phyloP scores from a whole-genome alignment of 2,888 invertebrate species.

The Hydroisotoma schaefferi region DNA sequence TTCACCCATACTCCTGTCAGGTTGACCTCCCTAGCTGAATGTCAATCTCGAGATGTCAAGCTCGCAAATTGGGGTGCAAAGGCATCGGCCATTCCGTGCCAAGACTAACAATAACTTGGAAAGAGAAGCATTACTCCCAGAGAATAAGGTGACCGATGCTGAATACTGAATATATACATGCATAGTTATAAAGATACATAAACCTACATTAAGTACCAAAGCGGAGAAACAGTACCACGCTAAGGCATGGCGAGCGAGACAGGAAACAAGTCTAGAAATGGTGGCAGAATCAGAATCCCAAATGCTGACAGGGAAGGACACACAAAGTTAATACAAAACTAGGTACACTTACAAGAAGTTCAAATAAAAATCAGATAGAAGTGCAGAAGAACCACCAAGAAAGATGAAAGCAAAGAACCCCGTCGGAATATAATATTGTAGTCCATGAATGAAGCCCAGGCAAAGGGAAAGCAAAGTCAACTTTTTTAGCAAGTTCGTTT shows the following conservation, averaged over 20 bases:
- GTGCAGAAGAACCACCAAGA: no score
- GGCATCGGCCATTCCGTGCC: constrained; percentile 35
- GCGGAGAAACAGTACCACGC: no score
- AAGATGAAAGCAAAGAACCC: no score
- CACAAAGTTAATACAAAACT: constrained; percentile 7
- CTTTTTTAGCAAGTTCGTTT: constrained; percentile 2
- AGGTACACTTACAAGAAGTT: not conserved
- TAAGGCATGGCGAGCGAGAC: no score
- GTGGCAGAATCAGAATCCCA: constrained; percentile 11
- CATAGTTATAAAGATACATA: constrained; percentile 6
- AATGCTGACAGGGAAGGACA: constrained; percentile 10
- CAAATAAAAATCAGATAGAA: no score
- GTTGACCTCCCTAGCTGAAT: constrained; percentile 49
- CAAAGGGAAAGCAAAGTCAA: not conserved
- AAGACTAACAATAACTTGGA: constrained; percentile 25
- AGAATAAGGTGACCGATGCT: not conserved
- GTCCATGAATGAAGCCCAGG: no score
- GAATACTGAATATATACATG: constrained; percentile 7
- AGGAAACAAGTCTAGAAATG: constrained; percentile 1
- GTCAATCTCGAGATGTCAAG: constrained; percentile 49
- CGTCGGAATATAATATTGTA: no score
- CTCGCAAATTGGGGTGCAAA: constrained; percentile 49
- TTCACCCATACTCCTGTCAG: constrained; percentile 37
- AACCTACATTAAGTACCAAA: no score
- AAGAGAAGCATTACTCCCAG: no score